Evolutionary conservation across 2,888 invertebrate species (phyloP).

Genomic region (Operophtera brumata): DNA sequence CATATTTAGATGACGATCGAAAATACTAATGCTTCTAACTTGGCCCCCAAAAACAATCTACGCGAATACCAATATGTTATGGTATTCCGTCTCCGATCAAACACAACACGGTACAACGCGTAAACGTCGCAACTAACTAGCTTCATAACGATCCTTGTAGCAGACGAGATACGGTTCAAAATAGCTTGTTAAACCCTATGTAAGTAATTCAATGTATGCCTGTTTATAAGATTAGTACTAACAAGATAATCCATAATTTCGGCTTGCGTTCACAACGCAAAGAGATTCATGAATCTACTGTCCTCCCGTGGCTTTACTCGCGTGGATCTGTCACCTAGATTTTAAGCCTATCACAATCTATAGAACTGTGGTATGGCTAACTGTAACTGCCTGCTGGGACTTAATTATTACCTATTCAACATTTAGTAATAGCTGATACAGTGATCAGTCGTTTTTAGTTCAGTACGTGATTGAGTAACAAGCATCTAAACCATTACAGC

Average conservation of each 20-base stretch:
- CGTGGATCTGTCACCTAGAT: too few relatives aligned
- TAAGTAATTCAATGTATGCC: too few relatives aligned
- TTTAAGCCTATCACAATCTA: too few relatives aligned
- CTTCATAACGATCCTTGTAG: constrained; percentile 6
- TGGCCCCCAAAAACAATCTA: constrained; percentile 49
- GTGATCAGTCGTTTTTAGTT: too few relatives aligned
- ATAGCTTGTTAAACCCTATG: neutral
- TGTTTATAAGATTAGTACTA: neutral
- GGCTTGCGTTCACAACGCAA: neutral
- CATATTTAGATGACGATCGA: too few relatives aligned
- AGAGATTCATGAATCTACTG: neutral
- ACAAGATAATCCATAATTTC: constrained; percentile 1
- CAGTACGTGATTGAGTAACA: too few relatives aligned
- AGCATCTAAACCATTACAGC: too few relatives aligned
- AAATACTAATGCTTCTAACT: constrained; percentile 33
- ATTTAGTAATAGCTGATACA: too few relatives aligned
- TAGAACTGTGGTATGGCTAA: too few relatives aligned
- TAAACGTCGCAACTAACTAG: constrained; percentile 11
- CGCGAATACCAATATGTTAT: constrained; percentile 61
- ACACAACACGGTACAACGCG: constrained; percentile 8
- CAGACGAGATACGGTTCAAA: neutral
- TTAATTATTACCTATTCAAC: too few relatives aligned
- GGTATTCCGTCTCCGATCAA: constrained; percentile 54
- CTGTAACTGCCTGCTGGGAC: too few relatives aligned
- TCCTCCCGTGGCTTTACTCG: too few relatives aligned